Evolutionary conservation across 1,140 invertebrate genomes (phyloP).

Genomic region (Lucilia cuprina): DNA sequence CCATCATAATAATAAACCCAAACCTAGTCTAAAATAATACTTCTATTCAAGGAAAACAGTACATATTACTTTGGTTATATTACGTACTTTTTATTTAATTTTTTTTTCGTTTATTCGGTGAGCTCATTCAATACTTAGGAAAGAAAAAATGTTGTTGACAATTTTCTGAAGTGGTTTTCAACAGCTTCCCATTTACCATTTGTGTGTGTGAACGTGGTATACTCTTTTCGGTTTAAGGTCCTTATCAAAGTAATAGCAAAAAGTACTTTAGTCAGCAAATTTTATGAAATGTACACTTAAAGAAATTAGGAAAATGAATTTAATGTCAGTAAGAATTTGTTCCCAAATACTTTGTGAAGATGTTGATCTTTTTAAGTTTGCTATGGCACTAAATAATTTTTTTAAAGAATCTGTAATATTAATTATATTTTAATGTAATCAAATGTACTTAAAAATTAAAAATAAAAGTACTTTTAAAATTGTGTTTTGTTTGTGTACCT

Average conservation of each 20-base stretch:
- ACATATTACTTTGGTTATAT: not conserved
- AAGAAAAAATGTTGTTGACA: slow-evolving; percentile 9
- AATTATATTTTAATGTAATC: too few relatives aligned
- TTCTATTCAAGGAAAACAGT: not conserved
- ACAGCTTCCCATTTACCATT: not conserved
- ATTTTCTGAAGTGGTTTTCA: slow-evolving; percentile 16
- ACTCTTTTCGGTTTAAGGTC: not conserved
- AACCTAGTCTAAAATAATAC: not conserved
- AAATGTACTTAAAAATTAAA: too few relatives aligned
- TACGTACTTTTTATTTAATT: not conserved
- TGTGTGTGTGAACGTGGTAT: not conserved
- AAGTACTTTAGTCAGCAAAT: slow-evolving; percentile 9
- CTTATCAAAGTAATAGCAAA: not conserved
- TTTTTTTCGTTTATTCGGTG: not conserved
- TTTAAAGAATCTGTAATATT: too few relatives aligned
- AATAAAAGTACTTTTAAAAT: too few relatives aligned
- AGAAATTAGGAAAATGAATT: too few relatives aligned
- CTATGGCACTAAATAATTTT: too few relatives aligned
- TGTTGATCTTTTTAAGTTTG: too few relatives aligned
- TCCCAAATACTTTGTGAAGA: too few relatives aligned
- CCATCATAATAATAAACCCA: not conserved
- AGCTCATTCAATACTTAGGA: not conserved
- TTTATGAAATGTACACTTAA: not conserved
- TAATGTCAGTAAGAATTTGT: too few relatives aligned
- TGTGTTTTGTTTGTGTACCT: too few relatives aligned